Evolutionary conservation across 1,140 invertebrate species (phyloP), one percentile per base, ranked within the genome.

Genomic region (Neodiprion virginianus): DNA sequence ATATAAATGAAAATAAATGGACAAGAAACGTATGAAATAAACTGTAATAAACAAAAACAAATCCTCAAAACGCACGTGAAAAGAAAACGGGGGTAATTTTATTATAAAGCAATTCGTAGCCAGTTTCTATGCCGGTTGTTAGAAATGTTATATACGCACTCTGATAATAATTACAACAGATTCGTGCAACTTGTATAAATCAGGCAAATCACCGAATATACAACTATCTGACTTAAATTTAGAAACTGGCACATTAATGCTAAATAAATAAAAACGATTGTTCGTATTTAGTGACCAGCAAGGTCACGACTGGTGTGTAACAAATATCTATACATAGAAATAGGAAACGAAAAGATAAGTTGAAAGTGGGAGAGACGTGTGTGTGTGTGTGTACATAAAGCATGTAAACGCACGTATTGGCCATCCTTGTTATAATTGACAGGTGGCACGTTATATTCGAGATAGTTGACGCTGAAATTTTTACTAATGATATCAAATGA

Each of bases 401-500:
- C 10, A 28, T 71, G 65, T 71, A 48, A 61, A 71, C 53, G 66
- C 61, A 70, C 17, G 17, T 72, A 66, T 12, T 65, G 53, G 67
- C 72, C 49, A 72, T 48, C 48, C 72, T 72, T 72, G 53, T 72
- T 66, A 48, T 49, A 47, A 12, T 40, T 23, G 67, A 68, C 4
- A 68, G 11, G 67, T 68, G 11, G 67, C 67, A 61, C 78, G 76
- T 83, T 83, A 40, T 40, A 81, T 84, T 86, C 84, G 77, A 79
- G 79, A 85, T 79, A 73, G 21, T 82, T 80, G 79, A 72, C 70
- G 78, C 81, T 79, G 75, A 85, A 77, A 81, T 88, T 88, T 88
- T 87, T 87, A 87, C 82, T 84, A 81, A 85, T 83, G 82, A 77
- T 76, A 84, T 80, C 80, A 82, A 73, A 81, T 83, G 82, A 83